A percentile compares a stretch with the other conserved stretches of the same genome.
Evolutionary conservation across 2,888 invertebrate genomes (phyloP).

Genomic region (Luperina nickerlii): DNA sequence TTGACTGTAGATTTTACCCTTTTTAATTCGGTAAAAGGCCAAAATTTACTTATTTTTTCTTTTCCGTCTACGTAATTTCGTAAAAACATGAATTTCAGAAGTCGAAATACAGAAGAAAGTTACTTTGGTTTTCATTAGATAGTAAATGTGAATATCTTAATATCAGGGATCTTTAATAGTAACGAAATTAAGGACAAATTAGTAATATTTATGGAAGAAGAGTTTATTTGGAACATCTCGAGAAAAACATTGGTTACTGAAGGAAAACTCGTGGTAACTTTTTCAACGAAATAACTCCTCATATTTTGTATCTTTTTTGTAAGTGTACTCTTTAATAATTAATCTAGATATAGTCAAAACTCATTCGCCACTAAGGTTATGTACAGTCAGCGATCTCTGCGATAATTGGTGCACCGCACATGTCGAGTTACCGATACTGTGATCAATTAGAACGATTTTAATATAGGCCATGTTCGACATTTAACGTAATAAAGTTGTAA

Average conservation of each 20-base stretch:
- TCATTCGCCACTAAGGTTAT: conserved; percentile 65
- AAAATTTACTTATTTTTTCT: conserved; percentile 37
- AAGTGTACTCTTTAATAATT: conserved; percentile 49
- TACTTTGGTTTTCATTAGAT: conserved; percentile 51
- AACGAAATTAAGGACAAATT: conserved; percentile 17
- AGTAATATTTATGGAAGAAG: conserved; percentile 10
- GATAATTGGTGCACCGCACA: conserved; percentile 58
- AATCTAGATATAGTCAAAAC: conserved; percentile 63
- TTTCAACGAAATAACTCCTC: conserved; percentile 47
- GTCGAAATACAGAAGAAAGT: conserved; percentile 52
- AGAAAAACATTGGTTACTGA: conserved; percentile 16
- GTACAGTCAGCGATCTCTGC: conserved; percentile 67
- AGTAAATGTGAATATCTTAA: conserved; percentile 35
- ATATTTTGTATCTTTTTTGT: conserved; percentile 35
- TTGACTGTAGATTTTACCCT: conserved; percentile 37
- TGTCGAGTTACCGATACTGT: conserved; percentile 82
- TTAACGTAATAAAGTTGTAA: conserved; percentile 61
- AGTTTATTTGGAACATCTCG: conserved; percentile 31
- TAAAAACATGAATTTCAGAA: conserved; percentile 53
- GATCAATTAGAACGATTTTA: conserved; percentile 76
- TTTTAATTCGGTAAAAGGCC: conserved; percentile 46
- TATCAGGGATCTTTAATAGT: conserved; percentile 52
- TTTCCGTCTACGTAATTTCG: neutral
- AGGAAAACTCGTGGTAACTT: conserved; percentile 50
- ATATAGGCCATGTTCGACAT: conserved; percentile 70